Percentiles rank a stretch among this genome's conserved stretches.
These are phyloP conservation scores for Macrobrachium rosenbergii DNA, from an alignment of 1,140 invertebrate species.

Conservation along the genomic window DNA sequence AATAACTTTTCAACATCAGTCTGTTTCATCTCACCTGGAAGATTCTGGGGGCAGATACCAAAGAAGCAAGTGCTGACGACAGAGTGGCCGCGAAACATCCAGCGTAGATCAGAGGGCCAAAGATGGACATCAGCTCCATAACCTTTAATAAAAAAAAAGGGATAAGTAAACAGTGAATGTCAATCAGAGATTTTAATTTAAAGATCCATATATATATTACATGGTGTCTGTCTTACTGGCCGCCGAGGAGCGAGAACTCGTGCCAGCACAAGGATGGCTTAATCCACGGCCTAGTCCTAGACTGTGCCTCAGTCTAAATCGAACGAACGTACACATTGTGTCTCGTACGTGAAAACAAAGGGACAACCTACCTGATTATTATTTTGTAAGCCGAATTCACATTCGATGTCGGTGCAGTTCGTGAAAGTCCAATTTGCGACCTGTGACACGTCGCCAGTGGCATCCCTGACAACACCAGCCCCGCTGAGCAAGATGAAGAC, in stretches of 20 bases:
- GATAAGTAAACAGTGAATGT: not conserved
- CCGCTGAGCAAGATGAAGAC: constrained; percentile 86
- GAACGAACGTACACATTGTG: no score
- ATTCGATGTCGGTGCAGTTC: constrained; percentile 67
- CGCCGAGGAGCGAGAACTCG: no score
- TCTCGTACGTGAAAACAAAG: not conserved
- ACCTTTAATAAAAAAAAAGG: constrained; percentile 71
- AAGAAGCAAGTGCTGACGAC: constrained; percentile 94
- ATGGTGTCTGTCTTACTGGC: no score
- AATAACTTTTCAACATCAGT: no score
- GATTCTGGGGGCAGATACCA: constrained; percentile 89
- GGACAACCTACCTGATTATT: constrained; percentile 70
- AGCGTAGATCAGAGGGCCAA: constrained; percentile 92
- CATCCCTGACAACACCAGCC: constrained; percentile 80
- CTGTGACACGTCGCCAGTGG: constrained; percentile 75
- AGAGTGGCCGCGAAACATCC: constrained; percentile 98
- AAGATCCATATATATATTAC: no score
- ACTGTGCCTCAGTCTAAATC: no score
- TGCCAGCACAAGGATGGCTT: no score
- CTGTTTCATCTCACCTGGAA: constrained; percentile 67
- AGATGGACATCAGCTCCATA: constrained; percentile 92
- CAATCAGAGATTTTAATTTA: no score
- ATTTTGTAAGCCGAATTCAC: constrained; percentile 71
- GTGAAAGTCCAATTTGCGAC: constrained; percentile 35
- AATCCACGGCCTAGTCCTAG: no score